A percentile compares a stretch with the other conserved stretches of the same genome.
These are phyloP conservation scores for Vireo griseus DNA, from an alignment of 2,797 vertebrate genomes.

Conservation along the genomic window DNA sequence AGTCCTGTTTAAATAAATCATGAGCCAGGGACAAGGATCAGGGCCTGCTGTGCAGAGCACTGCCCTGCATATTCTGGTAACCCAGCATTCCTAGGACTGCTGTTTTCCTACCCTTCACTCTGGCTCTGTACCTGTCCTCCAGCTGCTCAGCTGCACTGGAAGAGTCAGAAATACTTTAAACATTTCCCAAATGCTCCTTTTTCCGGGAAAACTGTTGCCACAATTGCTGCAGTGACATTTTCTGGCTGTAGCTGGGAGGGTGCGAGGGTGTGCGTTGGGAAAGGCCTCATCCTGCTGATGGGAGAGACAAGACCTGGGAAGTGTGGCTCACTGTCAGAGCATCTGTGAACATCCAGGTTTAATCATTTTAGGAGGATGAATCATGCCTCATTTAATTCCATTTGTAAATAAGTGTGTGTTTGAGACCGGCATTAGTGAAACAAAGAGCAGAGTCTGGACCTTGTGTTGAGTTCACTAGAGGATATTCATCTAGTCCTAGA, in stretches of 20 bases:
- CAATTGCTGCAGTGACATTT: background rate
- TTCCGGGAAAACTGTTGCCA: background rate
- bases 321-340: background rate
- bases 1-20: background rate
- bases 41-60: background rate
- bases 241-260: background rate
- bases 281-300: background rate
- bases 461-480: background rate
- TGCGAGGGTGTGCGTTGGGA: background rate
- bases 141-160: background rate
- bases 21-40: background rate
- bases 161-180: background rate
- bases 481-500: constrained; percentile 28
- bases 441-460: background rate
- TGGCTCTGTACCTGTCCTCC: background rate
- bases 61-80: background rate
- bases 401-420: background rate
- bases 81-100: background rate
- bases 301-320: background rate
- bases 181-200: background rate
- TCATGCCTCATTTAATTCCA: background rate
- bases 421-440: background rate
- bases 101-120: background rate
- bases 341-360: background rate
- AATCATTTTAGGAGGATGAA: background rate